Base-by-base conservation (phyloP, 2,797 vertebrate species). In the Allobates femoralis region DNA sequence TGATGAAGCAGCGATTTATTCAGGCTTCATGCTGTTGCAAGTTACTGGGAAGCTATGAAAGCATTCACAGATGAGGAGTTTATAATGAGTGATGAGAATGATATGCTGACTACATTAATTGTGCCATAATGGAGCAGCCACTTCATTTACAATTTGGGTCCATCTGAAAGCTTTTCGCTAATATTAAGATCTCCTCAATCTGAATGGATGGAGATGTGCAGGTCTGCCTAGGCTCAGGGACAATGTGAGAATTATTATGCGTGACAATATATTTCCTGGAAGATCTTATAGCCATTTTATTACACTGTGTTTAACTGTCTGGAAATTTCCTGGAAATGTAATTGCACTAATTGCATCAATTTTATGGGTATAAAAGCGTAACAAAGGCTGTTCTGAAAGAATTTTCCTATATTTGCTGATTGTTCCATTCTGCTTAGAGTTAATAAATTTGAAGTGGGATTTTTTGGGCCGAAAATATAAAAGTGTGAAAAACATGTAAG, bases 41-140 rank as follows among this genome's bases (percentile, higher is more conserved):
- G 69, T 82, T 69, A 50, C 67, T 26, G 53, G n/a, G 58, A 73
- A 56, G 28, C 19, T 55, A 23, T 71, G 19, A 83, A 74, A 60
- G 21, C 28, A 83, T 74, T 83, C 62, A 83, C 81, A 83, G 81
- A 56, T 74, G 53, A 56, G 32, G 21, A 60, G 26, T 11, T 74
- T 60, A 73, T 60, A 37, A 41, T 15, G 26, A 74, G 46, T 28
- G 53, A 58, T 6, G 32, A 23, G 18, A 5, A 58, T 53, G 12
- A 71, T 71, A 71, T 23, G 19, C 32, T 41, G 32, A 71, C 19
- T 34, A 41, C 19, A 71, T 23, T 37, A 71, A 34, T 71, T n/a
- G 16, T 18, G 21, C 8, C 23, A 41, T 41, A 71, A 71, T 71
- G 21, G 23, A 71, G 37, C 19, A 37, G 32, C 34, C 34, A 21